Conservation (phyloP, 2,113 vertebrate species). For the Pluvianellus socialis region DNA sequence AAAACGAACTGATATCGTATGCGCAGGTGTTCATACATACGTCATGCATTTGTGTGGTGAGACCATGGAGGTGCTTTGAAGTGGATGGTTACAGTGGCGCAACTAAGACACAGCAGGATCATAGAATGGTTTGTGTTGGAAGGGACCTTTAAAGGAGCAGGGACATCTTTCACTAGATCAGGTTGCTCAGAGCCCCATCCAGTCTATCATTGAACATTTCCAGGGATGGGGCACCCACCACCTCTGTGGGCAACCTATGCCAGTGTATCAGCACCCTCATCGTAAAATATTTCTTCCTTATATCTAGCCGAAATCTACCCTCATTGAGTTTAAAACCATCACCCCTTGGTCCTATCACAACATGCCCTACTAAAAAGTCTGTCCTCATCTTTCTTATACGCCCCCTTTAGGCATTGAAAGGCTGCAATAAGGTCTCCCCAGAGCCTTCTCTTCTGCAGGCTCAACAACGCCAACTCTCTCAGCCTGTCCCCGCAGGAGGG, state of each 20-base stretch:
- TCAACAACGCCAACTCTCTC: background rate
- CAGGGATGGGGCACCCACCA: background rate
- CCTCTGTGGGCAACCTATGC: background rate
- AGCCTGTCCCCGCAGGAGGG: background rate
- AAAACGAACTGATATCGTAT: background rate
- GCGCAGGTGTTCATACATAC: background rate
- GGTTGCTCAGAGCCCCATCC: background rate
- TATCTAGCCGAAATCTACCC: background rate
- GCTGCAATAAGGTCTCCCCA: background rate
- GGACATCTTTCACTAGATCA: no score
- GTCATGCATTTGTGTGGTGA: background rate
- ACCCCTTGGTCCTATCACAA: background rate
- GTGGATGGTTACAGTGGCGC: background rate
- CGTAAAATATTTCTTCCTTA: background rate
- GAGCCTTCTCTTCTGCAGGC: background rate
- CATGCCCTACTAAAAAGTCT: background rate
- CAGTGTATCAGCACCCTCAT: background rate
- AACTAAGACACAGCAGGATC: no score
- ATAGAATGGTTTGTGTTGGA: background rate
- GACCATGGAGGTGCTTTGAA: accelerated
- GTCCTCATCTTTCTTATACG: background rate
- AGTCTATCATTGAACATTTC: background rate
- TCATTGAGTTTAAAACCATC: background rate
- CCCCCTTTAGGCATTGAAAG: background rate
- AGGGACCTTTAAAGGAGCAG: background rate